A percentile compares a stretch with the other conserved stretches of the same genome.
Evolutionary conservation across 2,888 invertebrate genomes (phyloP).

Genomic region (Parnassius mnemosyne): DNA sequence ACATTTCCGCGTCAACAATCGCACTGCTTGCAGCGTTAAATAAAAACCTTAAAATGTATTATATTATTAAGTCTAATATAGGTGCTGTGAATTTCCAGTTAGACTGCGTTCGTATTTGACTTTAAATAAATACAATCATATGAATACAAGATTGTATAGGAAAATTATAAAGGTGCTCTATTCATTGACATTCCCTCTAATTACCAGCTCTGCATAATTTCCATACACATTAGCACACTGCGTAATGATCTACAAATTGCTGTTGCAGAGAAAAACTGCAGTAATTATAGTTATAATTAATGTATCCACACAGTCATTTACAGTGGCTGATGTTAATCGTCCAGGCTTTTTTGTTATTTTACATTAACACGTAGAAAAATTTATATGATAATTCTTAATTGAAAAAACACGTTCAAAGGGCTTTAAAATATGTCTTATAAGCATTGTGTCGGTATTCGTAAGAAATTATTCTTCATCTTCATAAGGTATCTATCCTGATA

Average conservation of each 20-base stretch:
- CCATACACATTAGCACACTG: conserved; percentile 69
- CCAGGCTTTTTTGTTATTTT: not conserved
- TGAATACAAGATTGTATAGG: conserved; percentile 48
- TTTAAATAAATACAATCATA: conserved; percentile 31
- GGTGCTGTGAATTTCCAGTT: conserved; percentile 23
- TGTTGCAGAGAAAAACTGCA: conserved; percentile 57
- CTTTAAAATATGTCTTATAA: conserved; percentile 10
- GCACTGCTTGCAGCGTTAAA: conserved; percentile 23
- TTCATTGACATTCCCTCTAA: conserved; percentile 64
- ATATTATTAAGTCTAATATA: conserved; percentile 10
- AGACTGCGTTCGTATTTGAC: conserved; percentile 18
- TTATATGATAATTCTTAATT: not conserved
- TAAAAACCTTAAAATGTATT: conserved; percentile 16
- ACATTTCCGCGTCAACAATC: conserved; percentile 40
- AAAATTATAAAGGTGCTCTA: conserved; percentile 55
- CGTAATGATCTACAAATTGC: conserved; percentile 73
- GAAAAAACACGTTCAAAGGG: not conserved
- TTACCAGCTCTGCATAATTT: conserved; percentile 71
- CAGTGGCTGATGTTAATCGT: conserved; percentile 35
- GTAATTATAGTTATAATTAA: conserved; percentile 68
- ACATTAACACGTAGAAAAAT: conserved; percentile 4
- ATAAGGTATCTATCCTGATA: no score
- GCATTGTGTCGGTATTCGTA: not conserved
- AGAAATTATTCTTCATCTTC: not conserved
- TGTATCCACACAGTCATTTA: conserved; percentile 61